A percentile compares a stretch with the other conserved stretches of the same genome.
Evolutionary conservation across 2,888 invertebrate genomes (phyloP).

Genomic region (Cephus rjabovi): DNA sequence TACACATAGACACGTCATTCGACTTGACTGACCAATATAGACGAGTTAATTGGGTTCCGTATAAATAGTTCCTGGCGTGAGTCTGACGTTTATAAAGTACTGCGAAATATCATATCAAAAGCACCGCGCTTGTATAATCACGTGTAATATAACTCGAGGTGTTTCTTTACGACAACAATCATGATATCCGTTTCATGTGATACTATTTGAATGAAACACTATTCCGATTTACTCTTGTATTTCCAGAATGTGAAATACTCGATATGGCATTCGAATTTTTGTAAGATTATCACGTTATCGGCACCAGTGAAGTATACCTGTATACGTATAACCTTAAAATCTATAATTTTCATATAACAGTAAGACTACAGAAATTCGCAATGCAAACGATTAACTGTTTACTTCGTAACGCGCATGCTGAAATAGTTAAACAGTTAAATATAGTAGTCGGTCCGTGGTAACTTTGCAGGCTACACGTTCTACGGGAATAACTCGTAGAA

Average conservation of each 20-base stretch:
- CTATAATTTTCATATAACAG: neutral
- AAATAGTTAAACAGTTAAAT: neutral
- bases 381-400: neutral
- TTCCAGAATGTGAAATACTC: neutral
- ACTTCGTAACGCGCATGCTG: neutral
- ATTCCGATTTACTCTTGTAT: neutral
- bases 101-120: neutral
- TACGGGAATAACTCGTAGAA: neutral
- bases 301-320: neutral
- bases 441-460: neutral
- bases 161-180: neutral
- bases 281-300: neutral
- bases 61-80: constrained; percentile 22
- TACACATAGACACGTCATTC: neutral
- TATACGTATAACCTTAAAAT: neutral
- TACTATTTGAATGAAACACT: neutral
- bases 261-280: neutral
- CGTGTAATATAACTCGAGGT: neutral
- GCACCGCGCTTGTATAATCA: neutral
- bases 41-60: constrained; percentile 16
- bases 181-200: neutral
- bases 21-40: neutral
- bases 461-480: neutral
- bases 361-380: neutral
- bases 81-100: constrained; percentile 11